Conservation (phyloP, 92 coral and sea anemone species). For the Actinernus sp. region DNA sequence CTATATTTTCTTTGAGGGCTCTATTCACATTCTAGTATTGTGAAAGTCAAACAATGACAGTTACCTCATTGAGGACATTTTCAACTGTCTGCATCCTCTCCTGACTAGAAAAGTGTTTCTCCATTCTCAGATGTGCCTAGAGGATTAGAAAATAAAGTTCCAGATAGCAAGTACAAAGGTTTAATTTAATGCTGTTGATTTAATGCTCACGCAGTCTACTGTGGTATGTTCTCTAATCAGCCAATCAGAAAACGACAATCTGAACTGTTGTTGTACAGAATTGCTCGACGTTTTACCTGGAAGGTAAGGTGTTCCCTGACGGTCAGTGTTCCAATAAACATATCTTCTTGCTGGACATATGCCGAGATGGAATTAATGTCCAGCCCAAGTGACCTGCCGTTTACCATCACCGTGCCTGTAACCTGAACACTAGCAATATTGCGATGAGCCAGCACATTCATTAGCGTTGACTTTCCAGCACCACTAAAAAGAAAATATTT, state of each 20-base stretch:
- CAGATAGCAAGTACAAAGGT: too few species aligned
- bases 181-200: too few species aligned
- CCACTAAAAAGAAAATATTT: too few species aligned
- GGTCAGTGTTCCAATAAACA: conserved; percentile 89
- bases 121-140: conserved; percentile 80
- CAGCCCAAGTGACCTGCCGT: conserved; percentile 58
- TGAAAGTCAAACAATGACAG: too few species aligned
- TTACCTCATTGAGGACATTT: too few species aligned
- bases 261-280: too few species aligned
- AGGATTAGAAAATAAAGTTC: neutral
- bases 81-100: too few species aligned
- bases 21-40: too few species aligned
- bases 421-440: conserved; percentile 79
- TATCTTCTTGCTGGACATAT: conserved; percentile 87
- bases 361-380: conserved; percentile 86
- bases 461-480: conserved; percentile 86
- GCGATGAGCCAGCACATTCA: conserved; percentile 91
- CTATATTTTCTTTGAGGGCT: too few species aligned
- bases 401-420: conserved; percentile 73
- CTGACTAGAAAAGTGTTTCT: conserved; percentile 42
- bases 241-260: too few species aligned
- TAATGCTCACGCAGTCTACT: too few species aligned
- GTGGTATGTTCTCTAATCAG: too few species aligned
- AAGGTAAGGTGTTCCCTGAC: conserved; percentile 85
- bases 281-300: conserved; percentile 56